Conservation (phyloP, 2,888 invertebrate genomes). For the Apamea anceps region DNA sequence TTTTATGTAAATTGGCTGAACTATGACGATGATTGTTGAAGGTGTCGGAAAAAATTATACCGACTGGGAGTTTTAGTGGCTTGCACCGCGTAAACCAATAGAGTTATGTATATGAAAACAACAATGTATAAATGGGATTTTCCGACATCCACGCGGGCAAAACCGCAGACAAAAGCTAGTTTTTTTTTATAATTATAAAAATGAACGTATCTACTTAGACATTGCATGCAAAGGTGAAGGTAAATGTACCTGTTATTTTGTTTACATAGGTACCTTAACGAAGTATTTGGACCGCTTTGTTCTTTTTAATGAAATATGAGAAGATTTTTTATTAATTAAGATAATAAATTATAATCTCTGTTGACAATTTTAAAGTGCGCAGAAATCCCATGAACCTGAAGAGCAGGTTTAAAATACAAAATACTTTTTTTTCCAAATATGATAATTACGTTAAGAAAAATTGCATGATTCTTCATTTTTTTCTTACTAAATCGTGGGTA, state of each 20-base stretch:
- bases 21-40: background rate
- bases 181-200: background rate
- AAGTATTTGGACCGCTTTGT: background rate
- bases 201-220: background rate
- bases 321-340: too few relatives aligned
- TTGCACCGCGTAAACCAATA: too few relatives aligned
- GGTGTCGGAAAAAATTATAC: background rate
- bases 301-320: background rate
- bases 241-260: constrained; percentile 6
- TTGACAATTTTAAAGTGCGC: background rate
- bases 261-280: background rate
- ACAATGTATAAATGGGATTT: background rate
- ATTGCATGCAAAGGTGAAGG: constrained; percentile 16
- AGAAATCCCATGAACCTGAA: background rate
- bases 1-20: background rate
- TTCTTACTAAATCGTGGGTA: constrained; percentile 1
- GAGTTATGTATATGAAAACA: too few relatives aligned
- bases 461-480: background rate
- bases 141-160: background rate
- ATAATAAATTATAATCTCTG: background rate
- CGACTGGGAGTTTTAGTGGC: background rate
- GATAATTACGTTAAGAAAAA: constrained; percentile 10
- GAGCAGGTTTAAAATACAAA: background rate
- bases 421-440: background rate
- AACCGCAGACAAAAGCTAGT: too few relatives aligned